Evolutionary conservation across 2,888 invertebrate genomes (phyloP).

Genomic region (Dendrolimus houi): DNA sequence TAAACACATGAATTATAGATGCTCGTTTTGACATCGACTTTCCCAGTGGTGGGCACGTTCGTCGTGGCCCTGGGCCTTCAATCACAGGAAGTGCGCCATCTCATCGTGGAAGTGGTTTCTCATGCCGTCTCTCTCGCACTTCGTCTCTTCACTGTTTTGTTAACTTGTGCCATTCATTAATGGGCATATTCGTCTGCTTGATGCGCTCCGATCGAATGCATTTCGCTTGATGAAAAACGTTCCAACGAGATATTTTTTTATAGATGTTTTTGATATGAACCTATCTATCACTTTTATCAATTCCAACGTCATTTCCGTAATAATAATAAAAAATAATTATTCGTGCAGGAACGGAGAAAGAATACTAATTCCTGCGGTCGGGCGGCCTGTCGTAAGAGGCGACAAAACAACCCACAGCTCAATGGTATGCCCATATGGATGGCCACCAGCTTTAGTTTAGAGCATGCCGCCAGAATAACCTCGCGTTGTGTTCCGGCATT

Average conservation of each 20-base stretch:
- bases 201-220: slow-evolving; percentile 52
- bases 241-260: not conserved
- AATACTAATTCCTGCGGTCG: too few relatives aligned
- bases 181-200: slow-evolving; percentile 43
- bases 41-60: not conserved
- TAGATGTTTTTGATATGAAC: too few relatives aligned
- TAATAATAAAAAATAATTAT: not conserved
- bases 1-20: too few relatives aligned
- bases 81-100: slow-evolving; percentile 77
- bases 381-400: too few relatives aligned
- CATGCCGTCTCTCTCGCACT: slow-evolving; percentile 55
- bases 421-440: too few relatives aligned
- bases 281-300: slow-evolving; percentile 4
- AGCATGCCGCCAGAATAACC: too few relatives aligned
- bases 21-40: not conserved
- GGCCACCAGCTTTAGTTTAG: too few relatives aligned
- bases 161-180: slow-evolving; percentile 54
- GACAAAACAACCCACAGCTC: too few relatives aligned
- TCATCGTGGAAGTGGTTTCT: slow-evolving; percentile 76
- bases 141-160: slow-evolving; percentile 35
- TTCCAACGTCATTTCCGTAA: slow-evolving; percentile 4
- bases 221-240: slow-evolving; percentile 45
- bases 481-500: too few relatives aligned
- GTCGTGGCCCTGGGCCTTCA: slow-evolving; percentile 44
- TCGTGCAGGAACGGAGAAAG: too few relatives aligned